Base-by-base conservation (phyloP, 2,797 vertebrate species). In the Danio tinwini region DNA sequence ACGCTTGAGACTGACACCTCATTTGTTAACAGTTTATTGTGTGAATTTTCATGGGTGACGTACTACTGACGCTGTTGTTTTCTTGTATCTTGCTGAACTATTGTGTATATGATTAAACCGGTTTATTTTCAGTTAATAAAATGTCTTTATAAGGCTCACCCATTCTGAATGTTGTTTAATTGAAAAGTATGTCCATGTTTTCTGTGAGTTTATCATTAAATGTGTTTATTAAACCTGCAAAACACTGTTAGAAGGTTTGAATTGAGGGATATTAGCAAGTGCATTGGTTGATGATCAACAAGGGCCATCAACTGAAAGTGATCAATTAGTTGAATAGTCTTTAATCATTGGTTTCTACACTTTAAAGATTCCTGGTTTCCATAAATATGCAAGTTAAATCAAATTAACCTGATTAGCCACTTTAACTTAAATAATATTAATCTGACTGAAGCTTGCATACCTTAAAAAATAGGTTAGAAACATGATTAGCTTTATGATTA, bases 61-160 rank as follows among this genome's bases (percentile, higher is more conserved):
- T 86, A 67, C 29, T 29, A 29, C 49, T 81, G 49, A 76, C 67
- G 52, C 42, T 68, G 74, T 68, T 47, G 37, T 84, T 37, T 72
- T 81, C 79, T 78, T 78, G n/a, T n/a, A 1, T 29, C 29, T 29
- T 29, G 29, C 29, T 29, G 3, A 29, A 29, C 29, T 29, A 1
- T 47, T 11, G n/a, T 17, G 72, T 49, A 12, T 64, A 37, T 37
- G 45, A 49, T 67, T 58, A 61, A 44, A 71, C 44, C 16, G 39
- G 52, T 82, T 76, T 77, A 77, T 77, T 83, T 84, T 71, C 69
- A 61, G 78, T 79, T 70, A 74, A 74, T 74, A 80, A 82, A 81
- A 81, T 74, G 63, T 82, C 21, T 52, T 81, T 45, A 72, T 62
- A 29, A 29, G 56, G 62, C 40, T 52, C 17, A 50, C 19, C 45